Evolutionary conservation across 2,113 vertebrate species (phyloP), one percentile per base, ranked within the genome.

Genomic region (Upupa epops): DNA sequence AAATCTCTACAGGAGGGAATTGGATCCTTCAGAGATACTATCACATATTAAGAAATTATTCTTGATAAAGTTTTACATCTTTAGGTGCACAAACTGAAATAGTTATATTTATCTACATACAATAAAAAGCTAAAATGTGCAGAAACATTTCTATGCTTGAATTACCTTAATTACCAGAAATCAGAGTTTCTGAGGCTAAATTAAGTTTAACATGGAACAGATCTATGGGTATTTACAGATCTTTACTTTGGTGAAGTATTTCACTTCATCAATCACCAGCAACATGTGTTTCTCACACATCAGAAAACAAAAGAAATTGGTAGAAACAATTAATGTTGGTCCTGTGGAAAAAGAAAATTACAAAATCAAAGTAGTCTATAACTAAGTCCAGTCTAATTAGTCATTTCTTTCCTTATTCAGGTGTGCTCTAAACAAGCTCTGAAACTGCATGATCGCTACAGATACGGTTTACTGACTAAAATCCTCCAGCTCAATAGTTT

Each of bases 61-160:
- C n/a, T 19, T 54, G 59, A 89, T 11, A 65, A 68, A 80, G 2
- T 56, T 42, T 21, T 37, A 48, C 68, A 77, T 3, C 8, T 48
- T 63, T 0, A 2, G 29, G 46, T 26, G 12, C 26, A 51, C 17
- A 52, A 10, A 19, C 8, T 20, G 55, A 11, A 16, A 40, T 1
- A 31, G 26, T 24, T 59, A 5, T 6, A 46, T n/a, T 34, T 51
- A 12, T 28, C 21, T 51, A 14, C 21, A 37, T 6, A 46, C 10
- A 63, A 32, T 42, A 32, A 59, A 81, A 56, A 76, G 13, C 21
- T 81, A 21, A 77, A 42, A 46, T 24, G 20, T 24, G 60, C 25
- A 60, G n/a, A 60, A 86, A 59, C 20, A 63, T 21, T 42, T 60
- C 20, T 17, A 10, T 29, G 37, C 20, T 66, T 70, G 68, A 59